Evolutionary conservation across 2,888 invertebrate species (phyloP).

Genomic region (Tubiluchus corallicola): DNA sequence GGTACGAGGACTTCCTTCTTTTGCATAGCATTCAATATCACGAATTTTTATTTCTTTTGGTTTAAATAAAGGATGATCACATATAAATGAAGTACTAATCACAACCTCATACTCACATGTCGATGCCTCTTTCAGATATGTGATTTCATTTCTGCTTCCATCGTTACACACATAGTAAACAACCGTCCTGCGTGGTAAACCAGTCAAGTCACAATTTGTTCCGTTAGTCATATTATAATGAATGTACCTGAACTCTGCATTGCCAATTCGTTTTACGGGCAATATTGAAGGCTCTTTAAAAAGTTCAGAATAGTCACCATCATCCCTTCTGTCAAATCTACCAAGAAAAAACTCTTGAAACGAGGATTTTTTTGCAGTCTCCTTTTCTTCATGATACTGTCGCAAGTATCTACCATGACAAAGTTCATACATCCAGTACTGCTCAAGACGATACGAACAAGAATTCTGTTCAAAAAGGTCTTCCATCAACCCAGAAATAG

Average conservation of each 20-base stretch:
- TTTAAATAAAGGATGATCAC: conserved; percentile 60
- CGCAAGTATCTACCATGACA: conserved; percentile 78
- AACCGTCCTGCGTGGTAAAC: conserved; percentile 56
- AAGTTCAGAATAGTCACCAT: no score
- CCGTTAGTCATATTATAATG: conserved; percentile 50
- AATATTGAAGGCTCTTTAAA: no score
- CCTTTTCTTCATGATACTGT: conserved; percentile 89
- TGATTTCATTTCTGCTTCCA: conserved; percentile 70
- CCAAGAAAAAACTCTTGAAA: no score
- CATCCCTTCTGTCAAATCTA: no score
- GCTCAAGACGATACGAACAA: conserved; percentile 70
- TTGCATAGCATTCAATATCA: conserved; percentile 1
- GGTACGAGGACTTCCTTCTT: conserved; percentile 13
- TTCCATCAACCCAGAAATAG: no score
- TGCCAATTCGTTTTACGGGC: no score
- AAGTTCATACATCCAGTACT: conserved; percentile 90
- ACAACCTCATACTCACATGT: conserved; percentile 87
- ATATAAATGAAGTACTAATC: conserved; percentile 65
- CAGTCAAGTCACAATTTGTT: conserved; percentile 75
- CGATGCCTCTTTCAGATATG: conserved; percentile 74
- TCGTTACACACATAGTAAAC: conserved; percentile 65
- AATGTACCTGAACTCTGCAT: no score
- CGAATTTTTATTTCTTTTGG: conserved; percentile 15
- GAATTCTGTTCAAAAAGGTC: conserved; percentile 54
- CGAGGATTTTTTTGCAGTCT: conserved; percentile 62